These are phyloP conservation scores for Microctenopoma steveboyesi DNA, from an alignment of 2,797 vertebrate species.

Conservation along the genomic window DNA sequence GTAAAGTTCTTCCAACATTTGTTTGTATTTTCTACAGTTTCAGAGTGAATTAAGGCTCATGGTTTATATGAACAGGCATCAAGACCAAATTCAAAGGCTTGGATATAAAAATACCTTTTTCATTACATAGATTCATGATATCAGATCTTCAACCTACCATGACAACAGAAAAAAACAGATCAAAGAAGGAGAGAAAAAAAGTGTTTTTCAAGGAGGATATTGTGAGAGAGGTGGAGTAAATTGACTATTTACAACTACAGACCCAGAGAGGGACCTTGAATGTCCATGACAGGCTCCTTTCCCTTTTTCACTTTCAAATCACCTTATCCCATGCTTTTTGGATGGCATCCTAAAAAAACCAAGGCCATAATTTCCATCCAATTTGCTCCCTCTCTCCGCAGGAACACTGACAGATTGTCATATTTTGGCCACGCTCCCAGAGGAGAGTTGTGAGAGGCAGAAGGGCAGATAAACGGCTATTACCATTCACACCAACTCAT, in stretches of 20 bases:
- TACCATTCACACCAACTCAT: conserved; percentile 79
- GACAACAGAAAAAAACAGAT: conserved; percentile 42
- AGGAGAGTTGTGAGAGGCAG: conserved; percentile 75
- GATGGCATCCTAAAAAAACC: conserved; percentile 76
- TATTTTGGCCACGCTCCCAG: conserved; percentile 81
- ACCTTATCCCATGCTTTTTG: conserved; percentile 74
- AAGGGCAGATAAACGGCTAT: conserved; percentile 80
- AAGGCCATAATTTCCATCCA: conserved; percentile 81
- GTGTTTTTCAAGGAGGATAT: conserved; percentile 57
- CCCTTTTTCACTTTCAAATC: conserved; percentile 78
- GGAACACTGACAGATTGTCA: conserved; percentile 82
- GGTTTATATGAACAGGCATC: conserved; percentile 32
- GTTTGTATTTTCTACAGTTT: conserved; percentile 23
- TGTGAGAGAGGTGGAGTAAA: conserved; percentile 63
- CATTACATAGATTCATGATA: conserved; percentile 41
- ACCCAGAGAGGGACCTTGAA: conserved; percentile 73
- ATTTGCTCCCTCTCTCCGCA: conserved; percentile 75
- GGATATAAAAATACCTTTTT: conserved; percentile 49
- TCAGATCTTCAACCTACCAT: conserved; percentile 44
- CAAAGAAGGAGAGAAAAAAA: conserved; percentile 37
- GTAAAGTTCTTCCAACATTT: not conserved
- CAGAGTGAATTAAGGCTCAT: conserved; percentile 18
- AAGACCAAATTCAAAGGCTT: conserved; percentile 46
- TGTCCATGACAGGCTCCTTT: conserved; percentile 65
- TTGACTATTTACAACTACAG: conserved; percentile 70